Evolutionary conservation across 2,113 vertebrate species (phyloP).

Genomic region (Dolichotis patagonum): DNA sequence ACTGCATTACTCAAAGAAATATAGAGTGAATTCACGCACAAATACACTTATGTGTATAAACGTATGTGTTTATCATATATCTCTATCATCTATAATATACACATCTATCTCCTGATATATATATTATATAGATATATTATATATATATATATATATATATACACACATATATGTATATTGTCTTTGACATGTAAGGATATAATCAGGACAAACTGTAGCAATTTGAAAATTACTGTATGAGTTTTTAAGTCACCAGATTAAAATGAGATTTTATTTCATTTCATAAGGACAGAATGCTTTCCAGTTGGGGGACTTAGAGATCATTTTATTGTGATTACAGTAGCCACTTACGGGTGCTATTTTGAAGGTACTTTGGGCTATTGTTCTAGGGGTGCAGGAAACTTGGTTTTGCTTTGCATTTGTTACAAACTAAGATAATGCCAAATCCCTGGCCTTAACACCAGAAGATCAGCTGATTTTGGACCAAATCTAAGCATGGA

Average conservation of each 20-base stretch:
- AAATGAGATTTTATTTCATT: background rate
- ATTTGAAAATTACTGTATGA: slow-evolving; percentile 35
- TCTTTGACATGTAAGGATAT: background rate
- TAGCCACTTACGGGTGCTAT: fast-evolving
- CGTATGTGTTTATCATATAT: background rate
- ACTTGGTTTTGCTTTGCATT: background rate
- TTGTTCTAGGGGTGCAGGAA: too few relatives aligned
- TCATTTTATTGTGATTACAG: slow-evolving; percentile 14
- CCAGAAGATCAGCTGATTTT: slow-evolving; percentile 13
- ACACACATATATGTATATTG: background rate
- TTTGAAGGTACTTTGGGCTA: background rate
- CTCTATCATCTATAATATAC: background rate
- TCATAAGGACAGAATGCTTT: background rate
- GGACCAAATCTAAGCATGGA: background rate
- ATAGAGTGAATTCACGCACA: background rate
- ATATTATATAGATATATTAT: background rate
- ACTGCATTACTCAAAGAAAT: background rate
- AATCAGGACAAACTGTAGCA: background rate
- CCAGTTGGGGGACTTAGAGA: fast-evolving
- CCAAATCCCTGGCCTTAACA: background rate
- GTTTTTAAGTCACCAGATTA: slow-evolving; percentile 39
- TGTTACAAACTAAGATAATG: background rate
- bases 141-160: background rate
- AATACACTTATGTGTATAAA: background rate
- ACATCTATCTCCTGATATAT: background rate